phyloP scores from a whole-genome alignment of 2,797 vertebrate species.

The Cheirogaleus major region DNA sequence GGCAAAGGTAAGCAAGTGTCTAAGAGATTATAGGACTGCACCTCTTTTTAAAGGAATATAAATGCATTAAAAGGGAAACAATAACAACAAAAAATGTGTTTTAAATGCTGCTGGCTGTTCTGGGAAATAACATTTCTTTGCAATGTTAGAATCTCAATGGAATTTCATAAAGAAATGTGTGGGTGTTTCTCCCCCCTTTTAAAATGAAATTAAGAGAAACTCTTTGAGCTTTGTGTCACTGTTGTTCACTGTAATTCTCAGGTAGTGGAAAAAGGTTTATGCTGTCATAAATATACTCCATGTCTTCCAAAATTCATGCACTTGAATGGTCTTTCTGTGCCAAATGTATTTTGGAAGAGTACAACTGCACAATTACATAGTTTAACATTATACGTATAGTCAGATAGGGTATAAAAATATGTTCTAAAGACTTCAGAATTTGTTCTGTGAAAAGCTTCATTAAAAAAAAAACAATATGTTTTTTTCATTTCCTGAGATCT shows the following conservation, averaged over 20 bases:
- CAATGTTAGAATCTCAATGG: neutral
- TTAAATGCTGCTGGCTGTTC: neutral
- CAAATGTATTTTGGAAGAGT: neutral
- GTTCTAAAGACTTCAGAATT: neutral
- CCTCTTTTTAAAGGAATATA: neutral
- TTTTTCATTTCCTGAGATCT: slow-evolving; percentile 21
- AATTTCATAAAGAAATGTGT: slow-evolving; percentile 35
- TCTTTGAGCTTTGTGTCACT: neutral
- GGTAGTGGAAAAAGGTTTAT: neutral
- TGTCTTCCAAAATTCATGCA: neutral
- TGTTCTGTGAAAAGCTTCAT: neutral
- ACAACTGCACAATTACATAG: neutral
- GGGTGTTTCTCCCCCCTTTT: neutral
- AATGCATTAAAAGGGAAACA: neutral
- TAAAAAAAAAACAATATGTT: neutral
- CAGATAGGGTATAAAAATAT: neutral
- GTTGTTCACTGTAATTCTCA: neutral
- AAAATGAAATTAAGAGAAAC: slow-evolving; percentile 34
- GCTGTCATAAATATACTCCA: neutral
- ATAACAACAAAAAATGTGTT: neutral
- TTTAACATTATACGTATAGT: neutral
- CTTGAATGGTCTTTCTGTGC: neutral
- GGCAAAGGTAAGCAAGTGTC: neutral
- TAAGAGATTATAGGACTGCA: neutral
- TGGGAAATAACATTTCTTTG: slow-evolving; percentile 12